Conservation (phyloP, 1,140 invertebrate genomes). For the Tribolium madens region DNA sequence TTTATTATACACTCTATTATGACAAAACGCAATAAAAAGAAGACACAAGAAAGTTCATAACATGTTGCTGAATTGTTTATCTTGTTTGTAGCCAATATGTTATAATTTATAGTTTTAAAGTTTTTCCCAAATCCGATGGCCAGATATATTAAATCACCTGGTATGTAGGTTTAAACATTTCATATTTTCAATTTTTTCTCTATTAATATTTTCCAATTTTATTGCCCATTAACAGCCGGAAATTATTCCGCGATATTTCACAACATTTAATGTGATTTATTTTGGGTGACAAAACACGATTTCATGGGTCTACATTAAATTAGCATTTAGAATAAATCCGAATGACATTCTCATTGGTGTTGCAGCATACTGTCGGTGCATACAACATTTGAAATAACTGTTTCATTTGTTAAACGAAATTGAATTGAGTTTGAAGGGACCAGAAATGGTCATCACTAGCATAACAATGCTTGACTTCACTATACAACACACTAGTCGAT, state of each 20-base stretch:
- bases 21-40: too few relatives aligned
- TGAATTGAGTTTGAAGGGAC: constrained; percentile 60
- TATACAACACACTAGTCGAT: constrained; percentile 61
- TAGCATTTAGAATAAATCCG: constrained; percentile 1
- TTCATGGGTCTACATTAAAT: constrained; percentile 1
- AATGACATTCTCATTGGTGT: constrained; percentile 3
- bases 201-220: too few relatives aligned
- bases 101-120: too few relatives aligned
- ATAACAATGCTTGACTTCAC: constrained; percentile 61
- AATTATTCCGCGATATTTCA: not conserved
- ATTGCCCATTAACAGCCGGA: not conserved
- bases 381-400: constrained; percentile 26
- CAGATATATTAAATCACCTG: too few relatives aligned
- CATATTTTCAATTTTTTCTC: too few relatives aligned
- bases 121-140: too few relatives aligned
- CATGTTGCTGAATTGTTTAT: too few relatives aligned
- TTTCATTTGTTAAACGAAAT: constrained; percentile 58
- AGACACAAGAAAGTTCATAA: too few relatives aligned
- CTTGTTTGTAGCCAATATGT: too few relatives aligned
- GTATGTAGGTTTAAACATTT: too few relatives aligned
- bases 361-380: constrained; percentile 5
- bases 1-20: too few relatives aligned
- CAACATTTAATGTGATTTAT: not conserved
- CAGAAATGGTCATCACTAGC: constrained; percentile 59
- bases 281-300: not conserved